phyloP scores from a whole-genome alignment of 2,888 invertebrate species.

The Acleris emargana region DNA sequence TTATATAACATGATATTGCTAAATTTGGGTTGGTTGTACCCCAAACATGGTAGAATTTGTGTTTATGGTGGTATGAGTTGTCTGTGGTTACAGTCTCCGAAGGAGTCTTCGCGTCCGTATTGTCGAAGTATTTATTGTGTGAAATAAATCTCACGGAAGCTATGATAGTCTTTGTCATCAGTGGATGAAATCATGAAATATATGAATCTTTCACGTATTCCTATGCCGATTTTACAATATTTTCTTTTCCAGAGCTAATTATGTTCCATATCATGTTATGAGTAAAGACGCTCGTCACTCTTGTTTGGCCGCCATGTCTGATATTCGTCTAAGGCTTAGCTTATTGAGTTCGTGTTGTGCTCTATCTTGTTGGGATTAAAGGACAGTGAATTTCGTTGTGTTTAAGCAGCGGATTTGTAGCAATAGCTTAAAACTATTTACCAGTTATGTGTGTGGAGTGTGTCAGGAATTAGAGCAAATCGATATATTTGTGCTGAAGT shows the following conservation, averaged over 20 bases:
- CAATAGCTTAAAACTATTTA: slow-evolving; percentile 65
- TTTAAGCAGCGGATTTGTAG: slow-evolving; percentile 67
- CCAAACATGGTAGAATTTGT: slow-evolving; percentile 15
- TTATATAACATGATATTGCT: too few species aligned
- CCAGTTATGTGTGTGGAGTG: slow-evolving; percentile 73
- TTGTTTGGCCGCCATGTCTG: slow-evolving; percentile 81
- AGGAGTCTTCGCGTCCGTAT: slow-evolving; percentile 34
- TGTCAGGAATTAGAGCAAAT: slow-evolving; percentile 68
- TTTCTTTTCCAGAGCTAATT: slow-evolving; percentile 69
- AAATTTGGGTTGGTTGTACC: neutral
- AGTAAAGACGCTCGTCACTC: slow-evolving; percentile 74
- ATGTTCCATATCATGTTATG: slow-evolving; percentile 63
- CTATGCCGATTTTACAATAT: slow-evolving; percentile 70
- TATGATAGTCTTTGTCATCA: slow-evolving; percentile 71
- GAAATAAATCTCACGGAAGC: slow-evolving; percentile 51
- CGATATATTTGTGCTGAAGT: slow-evolving; percentile 74
- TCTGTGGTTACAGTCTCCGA: slow-evolving; percentile 36
- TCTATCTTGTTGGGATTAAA: slow-evolving; percentile 77
- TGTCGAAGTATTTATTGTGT: slow-evolving; percentile 30
- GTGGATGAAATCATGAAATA: slow-evolving; percentile 66
- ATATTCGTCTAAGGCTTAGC: slow-evolving; percentile 68
- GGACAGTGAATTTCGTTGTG: slow-evolving; percentile 71
- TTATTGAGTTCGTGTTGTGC: slow-evolving; percentile 82
- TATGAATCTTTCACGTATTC: slow-evolving; percentile 63
- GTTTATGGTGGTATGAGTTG: slow-evolving; percentile 14